phyloP scores from a whole-genome alignment of 1,140 invertebrate species.

The Wasmannia auropunctata region DNA sequence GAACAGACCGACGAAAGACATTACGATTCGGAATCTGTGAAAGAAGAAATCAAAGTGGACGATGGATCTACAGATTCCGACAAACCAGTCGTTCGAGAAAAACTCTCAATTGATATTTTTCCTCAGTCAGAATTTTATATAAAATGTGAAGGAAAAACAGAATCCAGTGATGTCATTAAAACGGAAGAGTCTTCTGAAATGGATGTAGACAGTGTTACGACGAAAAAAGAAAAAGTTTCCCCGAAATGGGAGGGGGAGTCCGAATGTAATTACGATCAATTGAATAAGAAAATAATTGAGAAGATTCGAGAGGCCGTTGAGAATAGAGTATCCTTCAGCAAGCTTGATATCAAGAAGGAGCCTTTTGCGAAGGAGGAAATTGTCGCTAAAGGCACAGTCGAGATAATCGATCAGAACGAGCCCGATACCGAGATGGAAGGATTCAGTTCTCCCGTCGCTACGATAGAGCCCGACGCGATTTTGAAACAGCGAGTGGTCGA shows the following conservation, averaged over 20 bases:
- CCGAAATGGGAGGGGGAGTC: slow-evolving; percentile 51
- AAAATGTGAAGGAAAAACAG: slow-evolving; percentile 35
- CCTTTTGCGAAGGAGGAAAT: slow-evolving; percentile 57
- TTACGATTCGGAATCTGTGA: slow-evolving; percentile 68
- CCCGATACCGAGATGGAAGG: slow-evolving; percentile 78
- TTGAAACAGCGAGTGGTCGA: slow-evolving; percentile 82
- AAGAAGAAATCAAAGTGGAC: slow-evolving; percentile 71
- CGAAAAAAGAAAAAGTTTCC: slow-evolving; percentile 39
- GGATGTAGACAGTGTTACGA: slow-evolving; percentile 13
- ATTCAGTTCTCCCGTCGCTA: slow-evolving; percentile 79
- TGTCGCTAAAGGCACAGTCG: slow-evolving; percentile 76
- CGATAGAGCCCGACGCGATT: slow-evolving; percentile 81
- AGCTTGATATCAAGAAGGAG: neutral
- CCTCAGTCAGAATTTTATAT: slow-evolving; percentile 29
- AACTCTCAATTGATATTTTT: slow-evolving; percentile 53
- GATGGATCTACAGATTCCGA: slow-evolving; percentile 43
- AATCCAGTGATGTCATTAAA: neutral
- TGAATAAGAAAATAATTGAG: slow-evolving; percentile 33
- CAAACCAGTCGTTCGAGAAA: slow-evolving; percentile 10
- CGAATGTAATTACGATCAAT: slow-evolving; percentile 16
- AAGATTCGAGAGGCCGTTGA: slow-evolving; percentile 25
- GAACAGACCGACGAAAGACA: slow-evolving; percentile 69
- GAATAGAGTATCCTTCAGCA: neutral
- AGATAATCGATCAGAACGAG: slow-evolving; percentile 81
- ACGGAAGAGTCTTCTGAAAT: slow-evolving; percentile 35